Base-by-base conservation (phyloP, 2,113 vertebrate species). In the Regulus satrapa region DNA sequence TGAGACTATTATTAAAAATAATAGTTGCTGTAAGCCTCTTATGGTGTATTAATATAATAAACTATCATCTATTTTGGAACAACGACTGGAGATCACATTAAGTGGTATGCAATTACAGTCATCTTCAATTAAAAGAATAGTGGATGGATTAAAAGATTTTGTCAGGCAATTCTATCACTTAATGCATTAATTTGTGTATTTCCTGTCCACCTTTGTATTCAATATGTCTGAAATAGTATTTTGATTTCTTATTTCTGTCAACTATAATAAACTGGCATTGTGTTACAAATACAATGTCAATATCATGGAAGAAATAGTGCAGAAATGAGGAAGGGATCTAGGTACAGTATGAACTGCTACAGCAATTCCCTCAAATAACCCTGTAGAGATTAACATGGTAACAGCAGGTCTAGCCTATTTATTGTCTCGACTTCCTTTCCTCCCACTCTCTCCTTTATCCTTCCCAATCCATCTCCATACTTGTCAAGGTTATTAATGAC, bases 381-480 rank as follows among this genome's bases (percentile, higher is more conserved):
- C 41, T 71, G 74, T 18, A 74, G 52, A 94, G 95, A 96, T 97
- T 95, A 96, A 72, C 86, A 95, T 34, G 54, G 86, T 91, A 94
- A 95, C 85, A 96, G 94, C 91, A 94, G 91, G 75, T 62, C 81
- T 71, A 85, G 84, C 54, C 84, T 96, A 96, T 94, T 96, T 92
- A 94, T 67, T 88, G 74, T 80, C 86, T 88, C 6, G 4, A 72
- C 92, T 95, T 96, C 93, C 79, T 96, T 89, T 78, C 89, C 95
- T 96, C 95, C 92, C 89, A 97, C 95, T 96, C 89, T 91, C 93
- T 83, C 64, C 85, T 94, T 91, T 94, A 97, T 95, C 96, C 92
- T 88, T 90, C 51, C 52, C 93, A 95, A 93, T 94, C 93, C 48
- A 96, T 91, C 75, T 87, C 62, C 80, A 84, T 69, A 55, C 72